Conservation (phyloP, 2,888 invertebrate species). For the Eristalinus sepulchralis region DNA sequence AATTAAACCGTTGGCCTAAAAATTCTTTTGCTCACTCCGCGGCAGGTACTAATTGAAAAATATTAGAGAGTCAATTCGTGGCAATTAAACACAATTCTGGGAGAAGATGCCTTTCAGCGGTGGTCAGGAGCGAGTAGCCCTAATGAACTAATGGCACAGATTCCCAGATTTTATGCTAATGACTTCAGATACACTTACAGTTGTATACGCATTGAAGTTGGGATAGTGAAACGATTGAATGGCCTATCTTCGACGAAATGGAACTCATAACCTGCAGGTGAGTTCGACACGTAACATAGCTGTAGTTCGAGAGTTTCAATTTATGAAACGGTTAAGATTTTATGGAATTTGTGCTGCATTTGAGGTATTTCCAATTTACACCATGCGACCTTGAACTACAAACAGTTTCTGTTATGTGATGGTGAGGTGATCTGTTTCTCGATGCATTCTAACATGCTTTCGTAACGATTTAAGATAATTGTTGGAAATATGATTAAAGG, state of each 20-base stretch:
- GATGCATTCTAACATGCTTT: too few species aligned
- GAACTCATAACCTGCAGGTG: not conserved
- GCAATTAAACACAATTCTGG: slow-evolving; percentile 28
- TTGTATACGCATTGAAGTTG: slow-evolving; percentile 34
- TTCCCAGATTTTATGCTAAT: slow-evolving; percentile 37
- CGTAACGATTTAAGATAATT: too few species aligned
- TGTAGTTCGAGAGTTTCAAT: not conserved
- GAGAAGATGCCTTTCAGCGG: not conserved
- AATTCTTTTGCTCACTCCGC: slow-evolving; percentile 5
- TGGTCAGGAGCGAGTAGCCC: slow-evolving; percentile 4
- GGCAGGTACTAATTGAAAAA: slow-evolving; percentile 26
- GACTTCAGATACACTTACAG: slow-evolving; percentile 11
- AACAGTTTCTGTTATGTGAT: too few species aligned
- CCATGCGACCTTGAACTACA: not conserved
- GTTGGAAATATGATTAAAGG: too few species aligned
- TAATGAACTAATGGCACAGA: slow-evolving; percentile 15
- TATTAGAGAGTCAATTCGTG: slow-evolving; percentile 18
- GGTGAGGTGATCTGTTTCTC: too few species aligned
- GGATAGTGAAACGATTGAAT: slow-evolving; percentile 21
- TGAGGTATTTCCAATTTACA: not conserved
- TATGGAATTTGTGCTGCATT: not conserved
- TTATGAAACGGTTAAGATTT: not conserved
- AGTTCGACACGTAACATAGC: not conserved
- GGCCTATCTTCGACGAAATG: not conserved
- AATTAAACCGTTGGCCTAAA: slow-evolving; percentile 35